These are phyloP conservation scores for Agriopis marginaria DNA, from an alignment of 2,888 invertebrate species.

Conservation along the genomic window DNA sequence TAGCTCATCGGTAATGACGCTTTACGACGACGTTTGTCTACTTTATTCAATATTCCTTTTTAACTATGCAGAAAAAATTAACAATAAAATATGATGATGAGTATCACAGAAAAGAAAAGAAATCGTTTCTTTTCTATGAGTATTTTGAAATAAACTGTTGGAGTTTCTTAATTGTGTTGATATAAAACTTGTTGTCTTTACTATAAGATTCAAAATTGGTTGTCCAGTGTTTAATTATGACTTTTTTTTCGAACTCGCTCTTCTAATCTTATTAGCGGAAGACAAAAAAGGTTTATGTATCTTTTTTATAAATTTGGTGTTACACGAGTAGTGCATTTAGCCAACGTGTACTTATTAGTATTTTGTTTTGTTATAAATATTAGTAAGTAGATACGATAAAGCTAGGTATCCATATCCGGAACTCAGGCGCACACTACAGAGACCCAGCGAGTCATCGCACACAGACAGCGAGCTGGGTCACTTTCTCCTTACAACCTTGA, in stretches of 20 bases:
- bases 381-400: conserved; percentile 11
- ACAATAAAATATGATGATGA: not conserved
- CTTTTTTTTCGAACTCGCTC: not conserved
- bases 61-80: conserved; percentile 6
- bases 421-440: conserved; percentile 51
- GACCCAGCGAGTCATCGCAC: conserved; percentile 55
- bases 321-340: not conserved
- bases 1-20: conserved; percentile 25
- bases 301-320: not conserved
- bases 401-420: conserved; percentile 38
- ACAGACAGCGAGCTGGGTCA: conserved; percentile 71
- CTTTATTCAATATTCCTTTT: conserved; percentile 1
- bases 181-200: not conserved
- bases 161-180: not conserved
- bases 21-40: conserved; percentile 11
- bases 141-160: not conserved
- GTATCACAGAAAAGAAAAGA: no score
- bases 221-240: not conserved
- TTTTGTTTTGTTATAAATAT: no score
- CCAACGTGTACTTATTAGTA: no score
- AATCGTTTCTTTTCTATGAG: not conserved
- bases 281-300: not conserved
- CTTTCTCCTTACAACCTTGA: conserved; percentile 84
- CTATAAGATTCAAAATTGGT: conserved; percentile 3
- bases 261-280: not conserved